These are phyloP conservation scores for Rhynchonycteris naso DNA, from an alignment of 2,797 vertebrate genomes.

Conservation along the genomic window DNA sequence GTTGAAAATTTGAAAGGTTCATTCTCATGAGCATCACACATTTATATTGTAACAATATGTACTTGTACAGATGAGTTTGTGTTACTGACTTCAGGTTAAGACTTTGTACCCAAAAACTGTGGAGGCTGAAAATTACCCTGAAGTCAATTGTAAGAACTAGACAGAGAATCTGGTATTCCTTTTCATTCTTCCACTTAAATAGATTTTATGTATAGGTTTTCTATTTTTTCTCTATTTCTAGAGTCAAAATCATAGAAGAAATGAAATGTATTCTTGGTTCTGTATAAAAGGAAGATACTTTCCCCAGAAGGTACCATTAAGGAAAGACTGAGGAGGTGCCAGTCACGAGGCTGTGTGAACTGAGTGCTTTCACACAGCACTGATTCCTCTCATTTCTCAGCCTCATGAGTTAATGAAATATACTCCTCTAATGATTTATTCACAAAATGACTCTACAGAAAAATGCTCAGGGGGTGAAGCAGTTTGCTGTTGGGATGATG, in stretches of 20 bases:
- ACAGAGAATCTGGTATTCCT: background rate
- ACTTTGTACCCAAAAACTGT: background rate
- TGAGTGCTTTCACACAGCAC: background rate
- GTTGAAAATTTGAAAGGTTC: background rate
- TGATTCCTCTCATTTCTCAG: background rate
- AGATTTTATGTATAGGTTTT: constrained; percentile 23
- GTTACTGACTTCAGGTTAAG: background rate
- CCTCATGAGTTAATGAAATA: background rate
- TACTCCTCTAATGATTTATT: constrained; percentile 37
- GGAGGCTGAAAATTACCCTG: background rate
- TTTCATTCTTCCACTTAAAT: background rate
- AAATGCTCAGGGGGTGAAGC: constrained; percentile 43
- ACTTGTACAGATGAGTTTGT: background rate
- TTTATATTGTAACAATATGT: background rate
- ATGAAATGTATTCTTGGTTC: constrained; percentile 15
- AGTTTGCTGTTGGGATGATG: background rate
- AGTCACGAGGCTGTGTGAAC: background rate
- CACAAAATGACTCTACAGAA: background rate
- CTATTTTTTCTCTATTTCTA: background rate
- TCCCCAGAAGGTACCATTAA: constrained; percentile 44
- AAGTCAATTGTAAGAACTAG: background rate
- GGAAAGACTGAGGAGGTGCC: constrained; percentile 29
- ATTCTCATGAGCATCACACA: background rate
- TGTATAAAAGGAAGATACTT: background rate
- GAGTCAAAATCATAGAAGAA: background rate